These are phyloP conservation scores for Lepidurus couesii DNA, from an alignment of 1,140 invertebrate genomes.

Conservation along the genomic window DNA sequence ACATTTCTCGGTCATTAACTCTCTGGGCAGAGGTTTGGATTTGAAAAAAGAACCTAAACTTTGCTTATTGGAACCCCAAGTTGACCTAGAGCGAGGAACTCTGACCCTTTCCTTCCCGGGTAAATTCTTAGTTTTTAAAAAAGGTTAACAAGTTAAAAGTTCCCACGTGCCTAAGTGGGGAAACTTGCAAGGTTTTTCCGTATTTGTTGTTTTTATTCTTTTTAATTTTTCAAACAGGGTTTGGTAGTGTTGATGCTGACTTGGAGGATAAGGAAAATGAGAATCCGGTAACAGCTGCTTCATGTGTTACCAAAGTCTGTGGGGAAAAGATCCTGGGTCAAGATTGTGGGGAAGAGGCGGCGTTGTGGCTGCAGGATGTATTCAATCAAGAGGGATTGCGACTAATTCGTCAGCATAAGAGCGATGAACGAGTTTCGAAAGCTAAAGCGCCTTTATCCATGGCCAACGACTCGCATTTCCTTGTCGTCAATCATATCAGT, in stretches of 20 bases:
- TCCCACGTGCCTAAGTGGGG: neutral
- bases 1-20: constrained; percentile 83
- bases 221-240: constrained; percentile 34
- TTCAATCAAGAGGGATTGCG: constrained; percentile 59
- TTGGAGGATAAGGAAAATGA: constrained; percentile 34
- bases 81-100: constrained; percentile 56
- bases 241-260: constrained; percentile 32
- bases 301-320: constrained; percentile 76
- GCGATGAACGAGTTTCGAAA: constrained; percentile 23
- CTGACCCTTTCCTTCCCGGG: constrained; percentile 65
- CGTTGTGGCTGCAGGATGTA: constrained; percentile 65
- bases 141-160: constrained; percentile 17
- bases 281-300: constrained; percentile 38
- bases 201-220: neutral
- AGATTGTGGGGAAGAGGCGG: constrained; percentile 74
- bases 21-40: constrained; percentile 70
- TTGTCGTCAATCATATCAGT: constrained; percentile 71
- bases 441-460: constrained; percentile 54
- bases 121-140: constrained; percentile 39
- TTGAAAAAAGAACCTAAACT: constrained; percentile 77
- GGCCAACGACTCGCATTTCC: constrained; percentile 80
- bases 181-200: neutral
- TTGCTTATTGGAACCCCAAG: constrained; percentile 65
- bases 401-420: constrained; percentile 57
- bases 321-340: constrained; percentile 67